Conservation (phyloP, 2,797 vertebrate genomes). For the Danio tinwini region DNA sequence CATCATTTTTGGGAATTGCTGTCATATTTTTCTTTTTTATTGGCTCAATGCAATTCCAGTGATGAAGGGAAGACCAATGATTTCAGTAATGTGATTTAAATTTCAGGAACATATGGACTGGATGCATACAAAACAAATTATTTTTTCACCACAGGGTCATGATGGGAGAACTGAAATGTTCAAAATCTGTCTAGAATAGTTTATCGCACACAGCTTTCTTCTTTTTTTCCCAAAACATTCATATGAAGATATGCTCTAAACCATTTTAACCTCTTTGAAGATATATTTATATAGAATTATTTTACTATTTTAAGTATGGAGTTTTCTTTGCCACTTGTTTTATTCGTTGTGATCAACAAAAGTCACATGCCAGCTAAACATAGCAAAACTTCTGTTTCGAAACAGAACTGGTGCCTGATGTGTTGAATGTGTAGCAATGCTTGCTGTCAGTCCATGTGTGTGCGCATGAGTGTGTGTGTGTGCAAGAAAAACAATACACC, state of each 20-base stretch:
- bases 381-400: not conserved
- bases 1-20: not conserved
- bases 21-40: slow-evolving; percentile 1
- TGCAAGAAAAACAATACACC: not conserved
- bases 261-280: not conserved
- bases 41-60: not conserved
- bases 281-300: slow-evolving; percentile 23
- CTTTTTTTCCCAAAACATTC: not conserved
- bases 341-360: not conserved
- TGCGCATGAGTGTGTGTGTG: not conserved
- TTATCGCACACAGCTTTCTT: slow-evolving; percentile 48
- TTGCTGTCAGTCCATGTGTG: not conserved
- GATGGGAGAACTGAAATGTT: not conserved
- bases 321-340: not conserved
- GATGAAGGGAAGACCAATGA: not conserved
- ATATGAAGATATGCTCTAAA: not conserved
- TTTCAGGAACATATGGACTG: slow-evolving; percentile 21
- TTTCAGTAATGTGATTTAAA: not conserved
- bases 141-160: not conserved
- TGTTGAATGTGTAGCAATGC: slow-evolving; percentile 15
- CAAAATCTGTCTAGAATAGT: slow-evolving; percentile 49
- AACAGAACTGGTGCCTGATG: slow-evolving; percentile 14
- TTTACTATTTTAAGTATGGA: slow-evolving; percentile 2
- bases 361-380: not conserved
- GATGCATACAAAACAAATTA: slow-evolving; percentile 36